Percentiles rank a stretch among this genome's conserved stretches.
Conservation (phyloP, 1,140 invertebrate species). For the Caligus rogercresseyi region DNA sequence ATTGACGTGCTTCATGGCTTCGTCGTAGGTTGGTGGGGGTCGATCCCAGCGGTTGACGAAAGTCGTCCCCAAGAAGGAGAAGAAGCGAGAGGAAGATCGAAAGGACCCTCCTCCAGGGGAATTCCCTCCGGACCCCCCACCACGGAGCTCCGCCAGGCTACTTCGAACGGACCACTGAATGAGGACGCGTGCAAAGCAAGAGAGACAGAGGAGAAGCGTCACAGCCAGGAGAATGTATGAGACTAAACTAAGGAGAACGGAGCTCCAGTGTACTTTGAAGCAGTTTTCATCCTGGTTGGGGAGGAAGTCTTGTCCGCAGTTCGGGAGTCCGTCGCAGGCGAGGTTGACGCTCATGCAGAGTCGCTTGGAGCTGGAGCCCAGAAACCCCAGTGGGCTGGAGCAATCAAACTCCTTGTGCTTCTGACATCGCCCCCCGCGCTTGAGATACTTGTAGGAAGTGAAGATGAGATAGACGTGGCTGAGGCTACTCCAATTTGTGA, state of each 20-base stretch:
- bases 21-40: slow-evolving; percentile 17
- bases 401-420: slow-evolving; percentile 16
- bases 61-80: slow-evolving; percentile 16
- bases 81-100: slow-evolving; percentile 16
- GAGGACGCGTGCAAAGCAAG: slow-evolving; percentile 16
- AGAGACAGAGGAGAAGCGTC: slow-evolving; percentile 17
- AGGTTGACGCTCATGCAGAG: slow-evolving; percentile 16
- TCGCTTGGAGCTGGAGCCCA: not conserved
- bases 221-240: slow-evolving; percentile 16
- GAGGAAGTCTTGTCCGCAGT: slow-evolving; percentile 14
- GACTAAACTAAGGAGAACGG: slow-evolving; percentile 9
- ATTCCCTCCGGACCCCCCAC: not conserved
- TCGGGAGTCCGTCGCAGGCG: slow-evolving; percentile 17
- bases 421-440: slow-evolving; percentile 11
- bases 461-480: slow-evolving; percentile 14
- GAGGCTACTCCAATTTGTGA: slow-evolving; percentile 3
- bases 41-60: slow-evolving; percentile 16
- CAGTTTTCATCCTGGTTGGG: slow-evolving; percentile 19
- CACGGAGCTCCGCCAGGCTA: slow-evolving; percentile 3
- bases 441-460: slow-evolving; percentile 17
- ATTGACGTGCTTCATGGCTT: slow-evolving; percentile 19
- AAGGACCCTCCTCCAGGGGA: slow-evolving; percentile 9
- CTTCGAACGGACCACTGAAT: slow-evolving; percentile 19
- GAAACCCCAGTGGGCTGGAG: not conserved
- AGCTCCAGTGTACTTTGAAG: slow-evolving; percentile 19